Evolutionary conservation across 2,113 vertebrate genomes (phyloP).

Genomic region (Stegostoma tigrinum): DNA sequence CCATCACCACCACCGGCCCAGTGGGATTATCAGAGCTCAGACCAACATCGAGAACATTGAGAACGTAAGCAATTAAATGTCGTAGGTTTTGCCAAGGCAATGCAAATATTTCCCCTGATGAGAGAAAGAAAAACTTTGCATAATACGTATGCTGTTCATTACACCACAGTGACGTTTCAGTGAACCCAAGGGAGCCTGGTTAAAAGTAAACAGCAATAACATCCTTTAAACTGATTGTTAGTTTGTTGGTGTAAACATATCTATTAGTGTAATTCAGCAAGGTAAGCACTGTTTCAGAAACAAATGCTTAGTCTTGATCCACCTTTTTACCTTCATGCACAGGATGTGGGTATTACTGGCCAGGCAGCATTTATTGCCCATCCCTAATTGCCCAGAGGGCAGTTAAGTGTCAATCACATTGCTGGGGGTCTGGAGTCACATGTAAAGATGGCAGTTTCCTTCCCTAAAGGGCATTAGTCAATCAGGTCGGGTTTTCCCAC

Average conservation of each 20-base stretch:
- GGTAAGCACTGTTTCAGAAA: neutral
- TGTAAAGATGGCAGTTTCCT: too few relatives aligned
- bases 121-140: neutral
- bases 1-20: neutral
- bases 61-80: neutral
- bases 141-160: neutral
- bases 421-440: too few relatives aligned
- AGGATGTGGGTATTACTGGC: too few relatives aligned
- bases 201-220: neutral
- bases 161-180: neutral
- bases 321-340: neutral
- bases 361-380: too few relatives aligned
- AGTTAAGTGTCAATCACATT: too few relatives aligned
- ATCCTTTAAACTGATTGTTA: neutral
- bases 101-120: neutral
- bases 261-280: neutral
- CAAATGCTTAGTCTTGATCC: neutral
- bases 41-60: neutral
- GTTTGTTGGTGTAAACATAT: neutral
- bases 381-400: too few relatives aligned
- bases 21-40: neutral
- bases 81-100: neutral
- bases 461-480: too few relatives aligned
- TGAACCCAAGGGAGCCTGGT: neutral
- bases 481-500: too few relatives aligned